Base-by-base conservation (phyloP, 2,888 invertebrate species). In the Liposcelis brunnea region DNA sequence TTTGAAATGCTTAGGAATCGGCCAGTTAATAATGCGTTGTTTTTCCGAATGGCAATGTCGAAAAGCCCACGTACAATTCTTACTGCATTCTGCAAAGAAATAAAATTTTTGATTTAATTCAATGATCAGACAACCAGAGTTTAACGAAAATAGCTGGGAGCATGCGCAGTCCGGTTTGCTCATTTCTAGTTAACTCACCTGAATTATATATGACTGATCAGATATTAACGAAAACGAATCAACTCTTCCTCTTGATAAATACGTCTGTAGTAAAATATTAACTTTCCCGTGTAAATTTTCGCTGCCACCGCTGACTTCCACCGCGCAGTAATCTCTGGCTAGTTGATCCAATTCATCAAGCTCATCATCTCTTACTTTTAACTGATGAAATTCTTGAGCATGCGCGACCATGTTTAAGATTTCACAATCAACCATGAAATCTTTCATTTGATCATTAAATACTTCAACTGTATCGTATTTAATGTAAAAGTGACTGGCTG, bases 401-500 rank as follows among this genome's bases (percentile, higher is more conserved):
- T 80, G 74, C 0, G 93, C 85, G 44, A 99, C 77, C 76, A 98
- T 80, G 50, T 77, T 76, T n/a, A 98, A 68, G 21, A 94, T 77
- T 51, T 87, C 83, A 0, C 77, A 74, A 52, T 90, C 87, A 2
- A 77, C 78, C 86, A 94, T 90, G 19, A 82, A 71, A 32, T 80
- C 74, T 47, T 73, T 73, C 50, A 87, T 71, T 58, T 77, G 70
- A 51, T 89, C 83, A 63, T 93, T 91, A 63, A 95, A 90, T 15
- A 82, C 76, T 61, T 91, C 85, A 54, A 98, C 84, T 0, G 97
- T 97, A 54, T 90, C 89, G 59, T 86, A 85, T 51, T 93, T 95
- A 49, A 99, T 87, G 64, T 99, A 99, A 66, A 83, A 98, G 62
- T 95, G 90, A 59, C 94, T 94, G 1, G 98, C 94, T 11, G 91